phyloP scores from a whole-genome alignment of 2,113 vertebrate species.

The Myocastor coypus region DNA sequence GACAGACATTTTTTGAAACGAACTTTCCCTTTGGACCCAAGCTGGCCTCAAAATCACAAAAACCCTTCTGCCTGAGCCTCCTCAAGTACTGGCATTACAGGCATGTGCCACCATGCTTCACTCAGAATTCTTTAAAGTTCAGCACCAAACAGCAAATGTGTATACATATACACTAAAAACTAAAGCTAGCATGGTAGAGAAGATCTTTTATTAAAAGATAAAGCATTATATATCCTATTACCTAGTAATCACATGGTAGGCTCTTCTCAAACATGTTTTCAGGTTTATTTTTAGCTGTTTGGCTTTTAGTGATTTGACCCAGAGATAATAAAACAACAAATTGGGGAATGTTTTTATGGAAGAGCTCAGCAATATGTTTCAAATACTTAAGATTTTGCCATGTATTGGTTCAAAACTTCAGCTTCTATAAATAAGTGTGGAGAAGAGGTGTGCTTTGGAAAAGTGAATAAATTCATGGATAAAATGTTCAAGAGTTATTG shows the following conservation, averaged over 20 bases:
- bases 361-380: background rate
- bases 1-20: background rate
- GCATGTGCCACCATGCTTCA: background rate
- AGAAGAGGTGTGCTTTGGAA: background rate
- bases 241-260: too few relatives aligned
- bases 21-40: background rate
- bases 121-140: background rate
- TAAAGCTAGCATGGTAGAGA: background rate
- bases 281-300: background rate
- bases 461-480: background rate
- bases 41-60: background rate
- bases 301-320: background rate
- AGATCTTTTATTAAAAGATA: background rate
- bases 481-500: background rate
- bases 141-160: background rate
- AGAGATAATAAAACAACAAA: slow-evolving; percentile 1
- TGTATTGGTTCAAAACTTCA: background rate
- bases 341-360: background rate
- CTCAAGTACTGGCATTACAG: background rate
- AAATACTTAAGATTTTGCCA: background rate
- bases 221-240: background rate
- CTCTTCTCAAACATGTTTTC: background rate
- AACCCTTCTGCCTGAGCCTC: background rate
- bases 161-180: background rate
- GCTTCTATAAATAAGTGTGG: background rate